Conservation (phyloP, 2,888 invertebrate species). For the Lissonota sp. region DNA sequence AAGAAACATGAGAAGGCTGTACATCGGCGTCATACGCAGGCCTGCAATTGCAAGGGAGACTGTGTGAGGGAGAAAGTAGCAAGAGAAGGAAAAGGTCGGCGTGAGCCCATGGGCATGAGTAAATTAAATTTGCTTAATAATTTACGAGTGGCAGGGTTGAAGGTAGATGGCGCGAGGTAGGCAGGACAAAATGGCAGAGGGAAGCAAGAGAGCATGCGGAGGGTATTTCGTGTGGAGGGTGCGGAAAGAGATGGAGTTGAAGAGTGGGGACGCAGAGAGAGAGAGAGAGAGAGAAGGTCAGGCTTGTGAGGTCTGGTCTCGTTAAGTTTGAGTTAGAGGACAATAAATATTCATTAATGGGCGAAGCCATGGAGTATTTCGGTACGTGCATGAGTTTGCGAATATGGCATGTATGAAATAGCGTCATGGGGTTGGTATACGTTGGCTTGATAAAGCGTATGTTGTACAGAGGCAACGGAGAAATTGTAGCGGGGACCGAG, state of each 20-base stretch:
- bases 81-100: conserved; percentile 25
- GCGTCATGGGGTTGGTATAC: background rate
- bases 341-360: conserved; percentile 82
- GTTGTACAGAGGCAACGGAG: background rate
- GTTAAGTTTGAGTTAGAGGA: conserved; percentile 78
- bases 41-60: conserved; percentile 27
- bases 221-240: background rate
- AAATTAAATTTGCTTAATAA: conserved; percentile 79
- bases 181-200: background rate
- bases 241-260: background rate
- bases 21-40: conserved; percentile 42
- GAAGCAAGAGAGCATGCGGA: background rate
- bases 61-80: background rate
- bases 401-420: conserved; percentile 44
- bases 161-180: conserved; percentile 1
- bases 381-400: conserved; percentile 57
- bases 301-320: conserved; percentile 66
- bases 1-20: background rate
- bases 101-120: conserved; percentile 63
- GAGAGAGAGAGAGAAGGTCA: conserved; percentile 7
- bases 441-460: background rate
- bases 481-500: conserved; percentile 1
- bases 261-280: conserved; percentile 14
- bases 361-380: conserved; percentile 69
- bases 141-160: conserved; percentile 70